Evolutionary conservation across 1,140 invertebrate genomes (phyloP).

Genomic region (Nasonia giraulti): DNA sequence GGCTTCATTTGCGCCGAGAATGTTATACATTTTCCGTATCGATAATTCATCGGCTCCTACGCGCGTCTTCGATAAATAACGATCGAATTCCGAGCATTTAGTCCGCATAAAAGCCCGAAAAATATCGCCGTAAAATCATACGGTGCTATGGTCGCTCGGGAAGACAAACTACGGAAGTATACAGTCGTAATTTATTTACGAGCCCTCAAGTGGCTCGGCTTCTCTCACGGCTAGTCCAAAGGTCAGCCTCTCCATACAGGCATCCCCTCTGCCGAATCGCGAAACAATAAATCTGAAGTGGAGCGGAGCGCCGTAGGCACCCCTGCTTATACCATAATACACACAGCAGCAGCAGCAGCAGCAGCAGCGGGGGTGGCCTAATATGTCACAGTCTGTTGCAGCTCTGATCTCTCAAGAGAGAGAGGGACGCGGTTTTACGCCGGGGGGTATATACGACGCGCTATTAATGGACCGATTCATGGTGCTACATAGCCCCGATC

Average conservation of each 20-base stretch:
- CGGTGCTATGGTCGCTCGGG: neutral
- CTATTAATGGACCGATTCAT: constrained; percentile 72
- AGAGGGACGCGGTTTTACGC: constrained; percentile 51
- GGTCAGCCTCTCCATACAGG: constrained; percentile 24
- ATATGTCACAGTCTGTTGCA: constrained; percentile 75
- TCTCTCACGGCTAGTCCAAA: constrained; percentile 6
- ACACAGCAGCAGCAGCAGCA: neutral
- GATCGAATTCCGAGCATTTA: neutral
- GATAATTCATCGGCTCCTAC: neutral
- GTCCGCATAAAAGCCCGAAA: neutral
- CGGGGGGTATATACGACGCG: constrained; percentile 53
- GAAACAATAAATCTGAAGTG: constrained; percentile 70
- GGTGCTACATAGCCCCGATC: constrained; percentile 65
- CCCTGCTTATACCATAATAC: constrained; percentile 15
- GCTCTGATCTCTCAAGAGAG: constrained; percentile 58
- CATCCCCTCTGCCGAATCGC: constrained; percentile 66
- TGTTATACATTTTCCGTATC: too few species aligned
- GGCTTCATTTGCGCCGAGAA: neutral
- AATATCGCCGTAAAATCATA: constrained; percentile 4
- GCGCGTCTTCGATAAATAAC: neutral
- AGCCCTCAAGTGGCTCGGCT: constrained; percentile 43
- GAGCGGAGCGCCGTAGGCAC: constrained; percentile 48
- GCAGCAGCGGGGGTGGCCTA: constrained; percentile 65
- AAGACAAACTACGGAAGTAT: constrained; percentile 50
- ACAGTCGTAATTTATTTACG: constrained; percentile 66